These are phyloP conservation scores for Drosophila neotestacea DNA, from an alignment of 2,888 invertebrate species.

Conservation along the genomic window DNA sequence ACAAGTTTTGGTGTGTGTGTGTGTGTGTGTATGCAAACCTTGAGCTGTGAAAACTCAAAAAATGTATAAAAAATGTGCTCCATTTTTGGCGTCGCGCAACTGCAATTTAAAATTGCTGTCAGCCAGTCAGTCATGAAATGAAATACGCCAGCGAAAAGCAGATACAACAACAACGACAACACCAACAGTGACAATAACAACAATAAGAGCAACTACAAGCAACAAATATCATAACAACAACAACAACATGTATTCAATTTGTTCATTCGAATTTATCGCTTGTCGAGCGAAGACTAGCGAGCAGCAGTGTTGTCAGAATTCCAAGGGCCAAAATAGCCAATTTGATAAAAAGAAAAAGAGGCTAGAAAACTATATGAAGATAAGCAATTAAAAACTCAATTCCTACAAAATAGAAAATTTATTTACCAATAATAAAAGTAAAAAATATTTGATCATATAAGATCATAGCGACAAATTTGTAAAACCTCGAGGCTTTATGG, in stretches of 20 bases:
- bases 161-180: conserved; percentile 34
- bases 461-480: too few species aligned
- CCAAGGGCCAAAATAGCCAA: too few species aligned
- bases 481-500: too few species aligned
- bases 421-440: too few species aligned
- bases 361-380: too few species aligned
- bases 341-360: too few species aligned
- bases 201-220: conserved; percentile 21
- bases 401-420: too few species aligned
- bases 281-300: conserved; percentile 30
- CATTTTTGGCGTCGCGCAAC: conserved; percentile 68
- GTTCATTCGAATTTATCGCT: conserved; percentile 73
- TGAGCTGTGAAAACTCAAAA: conserved; percentile 70
- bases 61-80: conserved; percentile 62
- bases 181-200: conserved; percentile 28
- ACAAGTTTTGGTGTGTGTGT: conserved; percentile 10
- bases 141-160: conserved; percentile 58
- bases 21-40: conserved; percentile 62
- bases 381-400: too few species aligned
- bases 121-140: conserved; percentile 72
- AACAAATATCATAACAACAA: conserved; percentile 34
- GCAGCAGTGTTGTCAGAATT: background rate
- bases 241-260: conserved; percentile 63
- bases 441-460: too few species aligned
- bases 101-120: conserved; percentile 74